Evolutionary conservation across 2,888 invertebrate genomes (phyloP).

Genomic region (Ceriagrion tenellum): DNA sequence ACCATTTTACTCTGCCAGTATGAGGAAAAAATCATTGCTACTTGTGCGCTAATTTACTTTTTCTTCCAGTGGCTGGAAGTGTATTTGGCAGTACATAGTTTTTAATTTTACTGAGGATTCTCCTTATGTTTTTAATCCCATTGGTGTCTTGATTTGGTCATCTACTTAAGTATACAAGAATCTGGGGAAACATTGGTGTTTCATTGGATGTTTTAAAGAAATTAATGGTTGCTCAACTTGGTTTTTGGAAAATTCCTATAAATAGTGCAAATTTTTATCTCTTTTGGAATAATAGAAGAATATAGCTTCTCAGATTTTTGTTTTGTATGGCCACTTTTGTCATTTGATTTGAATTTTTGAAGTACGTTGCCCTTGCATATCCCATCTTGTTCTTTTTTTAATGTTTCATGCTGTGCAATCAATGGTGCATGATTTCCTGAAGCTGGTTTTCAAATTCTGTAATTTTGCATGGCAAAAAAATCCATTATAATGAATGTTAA

Average conservation of each 20-base stretch:
- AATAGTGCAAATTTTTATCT: background rate
- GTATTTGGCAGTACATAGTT: background rate
- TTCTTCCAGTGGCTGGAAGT: background rate
- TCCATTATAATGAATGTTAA: background rate
- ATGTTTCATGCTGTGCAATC: constrained; percentile 12
- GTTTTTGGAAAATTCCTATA: background rate
- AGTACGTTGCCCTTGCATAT: background rate
- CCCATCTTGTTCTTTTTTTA: background rate
- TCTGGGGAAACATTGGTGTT: background rate
- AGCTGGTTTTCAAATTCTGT: background rate
- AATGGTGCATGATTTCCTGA: background rate
- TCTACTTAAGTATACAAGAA: background rate
- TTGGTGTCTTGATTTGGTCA: background rate
- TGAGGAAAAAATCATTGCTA: background rate
- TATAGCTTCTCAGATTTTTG: background rate
- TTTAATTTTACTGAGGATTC: background rate
- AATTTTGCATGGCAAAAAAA: background rate
- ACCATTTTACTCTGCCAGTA: background rate
- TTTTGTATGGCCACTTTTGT: background rate
- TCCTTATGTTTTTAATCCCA: background rate
- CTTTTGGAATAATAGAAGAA: background rate
- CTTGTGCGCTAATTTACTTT: background rate
- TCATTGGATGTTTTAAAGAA: too few species aligned
- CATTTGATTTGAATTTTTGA: background rate
- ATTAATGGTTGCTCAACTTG: background rate